These are phyloP conservation scores for Drosophila leonis DNA, from an alignment of 2,888 invertebrate species.

Conservation along the genomic window DNA sequence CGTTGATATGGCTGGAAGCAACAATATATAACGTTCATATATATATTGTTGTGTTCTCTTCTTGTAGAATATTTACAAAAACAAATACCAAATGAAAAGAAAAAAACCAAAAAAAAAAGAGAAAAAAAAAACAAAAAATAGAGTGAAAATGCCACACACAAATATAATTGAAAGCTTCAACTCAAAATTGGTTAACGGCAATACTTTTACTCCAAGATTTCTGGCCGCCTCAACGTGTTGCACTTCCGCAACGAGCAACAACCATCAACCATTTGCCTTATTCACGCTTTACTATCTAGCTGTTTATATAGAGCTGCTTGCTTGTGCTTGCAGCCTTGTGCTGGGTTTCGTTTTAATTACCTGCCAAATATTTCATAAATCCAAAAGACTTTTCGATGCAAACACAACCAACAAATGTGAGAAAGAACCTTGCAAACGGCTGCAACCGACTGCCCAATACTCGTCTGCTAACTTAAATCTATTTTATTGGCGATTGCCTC, in stretches of 20 bases:
- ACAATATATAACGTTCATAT: slow-evolving; percentile 56
- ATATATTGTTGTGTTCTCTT: slow-evolving; percentile 38
- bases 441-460: neutral
- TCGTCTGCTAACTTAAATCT: too few relatives aligned
- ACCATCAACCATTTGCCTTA: neutral
- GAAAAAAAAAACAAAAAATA: too few relatives aligned
- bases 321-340: neutral
- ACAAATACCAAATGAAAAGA: neutral
- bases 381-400: neutral
- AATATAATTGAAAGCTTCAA: too few relatives aligned
- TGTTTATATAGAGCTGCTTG: neutral
- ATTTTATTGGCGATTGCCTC: too few relatives aligned
- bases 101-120: neutral
- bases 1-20: slow-evolving; percentile 85
- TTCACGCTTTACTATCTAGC: neutral
- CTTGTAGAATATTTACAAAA: slow-evolving; percentile 5
- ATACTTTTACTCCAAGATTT: slow-evolving; percentile 25
- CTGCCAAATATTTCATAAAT: neutral
- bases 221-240: slow-evolving; percentile 8
- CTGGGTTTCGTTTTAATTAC: neutral
- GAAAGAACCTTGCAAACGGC: neutral
- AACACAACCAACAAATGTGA: neutral
- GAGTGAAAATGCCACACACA: slow-evolving; percentile 20
- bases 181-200: slow-evolving; percentile 13
- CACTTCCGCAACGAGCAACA: slow-evolving; percentile 28